These are phyloP conservation scores for Tetramorium simillimum DNA, from an alignment of 1,140 invertebrate genomes.

Conservation along the genomic window DNA sequence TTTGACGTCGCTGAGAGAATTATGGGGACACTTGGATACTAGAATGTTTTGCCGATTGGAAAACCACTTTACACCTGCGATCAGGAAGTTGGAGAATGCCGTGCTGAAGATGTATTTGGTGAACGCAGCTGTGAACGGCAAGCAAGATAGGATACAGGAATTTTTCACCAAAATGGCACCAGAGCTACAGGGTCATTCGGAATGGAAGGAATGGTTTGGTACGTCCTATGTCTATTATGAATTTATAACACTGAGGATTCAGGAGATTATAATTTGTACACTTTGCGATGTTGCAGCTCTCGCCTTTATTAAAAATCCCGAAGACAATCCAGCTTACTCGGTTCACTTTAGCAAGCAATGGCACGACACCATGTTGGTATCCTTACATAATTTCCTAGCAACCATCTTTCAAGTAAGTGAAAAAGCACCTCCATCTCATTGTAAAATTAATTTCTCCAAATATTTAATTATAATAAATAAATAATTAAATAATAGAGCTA, in stretches of 20 bases:
- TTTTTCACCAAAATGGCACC: slow-evolving; percentile 96
- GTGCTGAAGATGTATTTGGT: slow-evolving; percentile 96
- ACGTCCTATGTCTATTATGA: slow-evolving; percentile 65
- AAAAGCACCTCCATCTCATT: slow-evolving; percentile 48
- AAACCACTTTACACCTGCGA: slow-evolving; percentile 91
- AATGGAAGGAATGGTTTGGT: slow-evolving; percentile 99
- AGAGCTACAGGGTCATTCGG: slow-evolving; percentile 94
- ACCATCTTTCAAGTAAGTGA: slow-evolving; percentile 92
- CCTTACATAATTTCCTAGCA: slow-evolving; percentile 96
- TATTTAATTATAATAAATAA: slow-evolving; percentile 2
- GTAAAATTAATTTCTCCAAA: not conserved
- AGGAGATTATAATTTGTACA: slow-evolving; percentile 44
- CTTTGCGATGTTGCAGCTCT: slow-evolving; percentile 88
- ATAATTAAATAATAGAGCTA: not conserved
- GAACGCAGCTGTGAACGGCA: slow-evolving; percentile 92
- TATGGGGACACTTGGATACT: slow-evolving; percentile 95
- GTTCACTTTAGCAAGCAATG: slow-evolving; percentile 96
- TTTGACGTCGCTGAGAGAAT: slow-evolving; percentile 90
- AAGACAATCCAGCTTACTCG: slow-evolving; percentile 94
- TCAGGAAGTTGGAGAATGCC: slow-evolving; percentile 95
- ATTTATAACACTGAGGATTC: slow-evolving; percentile 13
- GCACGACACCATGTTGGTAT: slow-evolving; percentile 98
- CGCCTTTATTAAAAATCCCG: slow-evolving; percentile 95
- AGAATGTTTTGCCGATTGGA: slow-evolving; percentile 95
- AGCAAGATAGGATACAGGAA: slow-evolving; percentile 94